These are phyloP conservation scores for Gonatopus flavifemur DNA, from an alignment of 1,140 invertebrate species.

Conservation along the genomic window DNA sequence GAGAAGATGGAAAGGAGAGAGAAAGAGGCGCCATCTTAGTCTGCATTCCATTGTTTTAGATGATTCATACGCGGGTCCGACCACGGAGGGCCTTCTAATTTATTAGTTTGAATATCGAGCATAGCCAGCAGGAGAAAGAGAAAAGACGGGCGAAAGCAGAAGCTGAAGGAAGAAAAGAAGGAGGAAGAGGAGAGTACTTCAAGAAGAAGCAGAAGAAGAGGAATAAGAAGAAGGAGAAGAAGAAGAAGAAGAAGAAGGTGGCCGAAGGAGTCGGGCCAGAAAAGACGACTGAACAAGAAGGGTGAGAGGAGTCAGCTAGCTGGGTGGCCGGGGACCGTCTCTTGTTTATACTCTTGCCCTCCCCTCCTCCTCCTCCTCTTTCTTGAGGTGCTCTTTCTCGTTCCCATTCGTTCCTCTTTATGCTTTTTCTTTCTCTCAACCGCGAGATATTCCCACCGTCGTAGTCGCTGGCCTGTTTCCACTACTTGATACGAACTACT, in stretches of 20 bases:
- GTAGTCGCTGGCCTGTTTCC: no score
- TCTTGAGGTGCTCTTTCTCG: neutral
- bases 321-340: conserved; percentile 37
- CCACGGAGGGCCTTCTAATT: conserved; percentile 29
- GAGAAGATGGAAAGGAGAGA: conserved; percentile 11
- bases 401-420: neutral
- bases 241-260: conserved; percentile 10
- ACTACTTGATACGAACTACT: no score
- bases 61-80: conserved; percentile 42
- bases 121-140: conserved; percentile 23
- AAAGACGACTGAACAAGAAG: no score
- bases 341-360: conserved; percentile 32
- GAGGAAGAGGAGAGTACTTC: conserved; percentile 18
- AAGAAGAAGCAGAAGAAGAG: conserved; percentile 11
- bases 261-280: conserved; percentile 32
- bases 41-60: conserved; percentile 55
- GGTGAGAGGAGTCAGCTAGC: conserved; percentile 28
- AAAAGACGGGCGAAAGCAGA: conserved; percentile 4
- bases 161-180: conserved; percentile 12
- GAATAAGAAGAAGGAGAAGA: conserved; percentile 12
- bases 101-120: conserved; percentile 43
- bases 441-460: no score
- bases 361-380: conserved; percentile 3
- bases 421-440: no score
- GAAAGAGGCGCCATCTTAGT: conserved; percentile 34